These are phyloP conservation scores for Taphrorychus bicolor DNA, from an alignment of 2,888 invertebrate species.

Conservation along the genomic window DNA sequence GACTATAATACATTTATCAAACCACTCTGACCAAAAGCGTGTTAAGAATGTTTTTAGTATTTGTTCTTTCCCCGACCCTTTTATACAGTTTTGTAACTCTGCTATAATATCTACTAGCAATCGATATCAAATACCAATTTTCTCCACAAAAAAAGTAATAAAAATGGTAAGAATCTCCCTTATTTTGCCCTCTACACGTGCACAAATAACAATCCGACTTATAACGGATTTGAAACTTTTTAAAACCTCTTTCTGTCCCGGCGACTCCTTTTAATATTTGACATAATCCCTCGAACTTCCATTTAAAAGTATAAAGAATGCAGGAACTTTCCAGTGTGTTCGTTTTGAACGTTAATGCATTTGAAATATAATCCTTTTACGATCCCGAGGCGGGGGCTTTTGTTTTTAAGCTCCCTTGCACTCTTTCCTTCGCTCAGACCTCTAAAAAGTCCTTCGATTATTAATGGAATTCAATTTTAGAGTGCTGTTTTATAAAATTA, in stretches of 20 bases:
- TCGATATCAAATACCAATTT: no score
- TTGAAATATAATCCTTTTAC: constrained; percentile 17
- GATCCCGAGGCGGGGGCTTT: not conserved
- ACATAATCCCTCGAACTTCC: constrained; percentile 16
- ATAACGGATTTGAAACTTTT: constrained; percentile 5
- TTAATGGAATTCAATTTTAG: not conserved
- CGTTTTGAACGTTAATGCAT: constrained; percentile 17
- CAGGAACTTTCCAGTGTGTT: constrained; percentile 10
- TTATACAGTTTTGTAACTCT: no score
- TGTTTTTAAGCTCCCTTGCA: not conserved
- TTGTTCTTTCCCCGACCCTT: no score
- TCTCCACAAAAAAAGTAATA: no score
- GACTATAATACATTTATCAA: no score
- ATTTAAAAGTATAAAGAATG: constrained; percentile 22
- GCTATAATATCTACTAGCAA: no score
- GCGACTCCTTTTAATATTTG: constrained; percentile 5
- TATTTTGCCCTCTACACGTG: no score
- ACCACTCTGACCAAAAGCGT: no score
- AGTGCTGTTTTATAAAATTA: no score
- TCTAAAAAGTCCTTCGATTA: not conserved
- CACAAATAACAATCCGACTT: not conserved
- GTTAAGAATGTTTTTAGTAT: no score
- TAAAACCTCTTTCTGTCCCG: not conserved
- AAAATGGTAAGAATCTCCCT: no score
- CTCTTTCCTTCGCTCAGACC: not conserved